phyloP scores from a whole-genome alignment of 2,797 vertebrate genomes.

The Coracias cyanogaster region DNA sequence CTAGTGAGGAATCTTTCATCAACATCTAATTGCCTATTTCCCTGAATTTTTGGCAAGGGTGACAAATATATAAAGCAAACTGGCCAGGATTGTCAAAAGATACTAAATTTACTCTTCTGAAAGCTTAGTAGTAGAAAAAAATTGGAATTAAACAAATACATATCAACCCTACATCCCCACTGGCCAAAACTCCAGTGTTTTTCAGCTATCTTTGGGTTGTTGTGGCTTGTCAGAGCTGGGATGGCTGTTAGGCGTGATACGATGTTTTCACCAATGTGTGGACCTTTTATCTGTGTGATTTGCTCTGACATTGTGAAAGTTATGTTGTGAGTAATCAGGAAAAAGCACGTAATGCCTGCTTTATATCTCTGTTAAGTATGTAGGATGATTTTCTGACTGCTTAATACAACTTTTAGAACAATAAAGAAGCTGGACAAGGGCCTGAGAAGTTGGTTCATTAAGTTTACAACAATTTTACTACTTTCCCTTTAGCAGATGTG shows the following conservation, averaged over 20 bases:
- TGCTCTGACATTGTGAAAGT: not conserved
- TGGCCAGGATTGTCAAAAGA: not conserved
- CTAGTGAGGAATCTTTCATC: not conserved
- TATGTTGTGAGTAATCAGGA: not conserved
- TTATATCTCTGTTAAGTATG: not conserved
- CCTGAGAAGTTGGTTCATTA: not conserved
- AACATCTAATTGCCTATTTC: not conserved
- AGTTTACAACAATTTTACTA: not conserved
- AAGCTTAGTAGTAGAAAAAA: not conserved
- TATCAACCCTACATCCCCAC: not conserved
- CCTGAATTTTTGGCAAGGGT: not conserved
- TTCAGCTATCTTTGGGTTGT: not conserved
- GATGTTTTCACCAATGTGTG: not conserved
- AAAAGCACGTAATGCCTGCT: not conserved
- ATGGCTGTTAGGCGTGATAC: not conserved
- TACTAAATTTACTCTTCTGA: not conserved
- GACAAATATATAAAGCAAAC: not conserved
- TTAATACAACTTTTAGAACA: not conserved
- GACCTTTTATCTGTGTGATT: not conserved
- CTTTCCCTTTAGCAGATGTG: not conserved
- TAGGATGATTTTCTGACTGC: not conserved
- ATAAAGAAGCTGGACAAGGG: not conserved
- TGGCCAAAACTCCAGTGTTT: not conserved
- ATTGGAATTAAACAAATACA: not conserved
- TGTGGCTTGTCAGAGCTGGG: accelerated